These are phyloP conservation scores for Gasterosteus aculeatus DNA, from an alignment of 2,113 vertebrate species.

Conservation along the genomic window DNA sequence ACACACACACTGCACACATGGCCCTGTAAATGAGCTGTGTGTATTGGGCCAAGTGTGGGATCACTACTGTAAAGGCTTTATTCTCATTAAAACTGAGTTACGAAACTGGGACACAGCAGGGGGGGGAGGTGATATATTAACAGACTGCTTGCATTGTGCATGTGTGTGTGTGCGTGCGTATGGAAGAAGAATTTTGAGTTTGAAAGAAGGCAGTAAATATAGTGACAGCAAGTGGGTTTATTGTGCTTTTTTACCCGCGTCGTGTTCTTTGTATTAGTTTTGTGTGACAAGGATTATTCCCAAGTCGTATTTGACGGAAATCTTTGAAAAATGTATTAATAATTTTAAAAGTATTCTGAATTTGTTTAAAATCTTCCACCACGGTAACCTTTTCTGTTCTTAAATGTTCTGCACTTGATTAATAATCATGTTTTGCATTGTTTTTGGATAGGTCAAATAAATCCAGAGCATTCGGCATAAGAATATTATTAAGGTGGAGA, in stretches of 20 bases:
- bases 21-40: conserved; percentile 55
- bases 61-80: conserved; percentile 52
- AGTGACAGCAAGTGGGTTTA: conserved; percentile 13
- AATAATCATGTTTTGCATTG: not conserved
- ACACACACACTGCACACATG: conserved; percentile 4
- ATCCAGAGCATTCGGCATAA: not conserved
- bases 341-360: not conserved
- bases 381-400: not conserved
- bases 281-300: conserved; percentile 43
- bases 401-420: not conserved
- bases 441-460: not conserved
- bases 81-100: conserved; percentile 59
- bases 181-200: conserved; percentile 31
- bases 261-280: conserved; percentile 36
- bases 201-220: conserved; percentile 42
- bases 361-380: not conserved
- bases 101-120: conserved; percentile 74
- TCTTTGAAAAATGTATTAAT: conserved; percentile 9
- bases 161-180: conserved; percentile 15
- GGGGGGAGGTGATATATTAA: conserved; percentile 65
- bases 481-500: not conserved
- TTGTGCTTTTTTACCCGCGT: conserved; percentile 33
- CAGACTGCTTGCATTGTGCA: conserved; percentile 45
- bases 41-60: conserved; percentile 46
- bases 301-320: conserved; percentile 28